These are phyloP conservation scores for Lithodes maja DNA, from an alignment of 2,888 invertebrate genomes.

Conservation along the genomic window DNA sequence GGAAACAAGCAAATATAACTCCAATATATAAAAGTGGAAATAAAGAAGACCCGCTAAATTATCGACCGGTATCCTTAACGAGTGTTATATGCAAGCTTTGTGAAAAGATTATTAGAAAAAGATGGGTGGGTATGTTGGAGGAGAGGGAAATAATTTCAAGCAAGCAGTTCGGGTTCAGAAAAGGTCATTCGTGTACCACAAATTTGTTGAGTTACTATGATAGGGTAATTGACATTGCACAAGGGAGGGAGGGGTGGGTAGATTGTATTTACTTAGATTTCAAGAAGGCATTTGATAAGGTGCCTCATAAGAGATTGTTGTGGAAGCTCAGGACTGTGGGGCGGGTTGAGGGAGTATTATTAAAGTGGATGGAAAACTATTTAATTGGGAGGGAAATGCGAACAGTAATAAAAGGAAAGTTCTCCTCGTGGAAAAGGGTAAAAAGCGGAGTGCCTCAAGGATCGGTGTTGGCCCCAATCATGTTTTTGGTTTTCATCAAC, in stretches of 20 bases:
- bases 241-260: not conserved
- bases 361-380: not conserved
- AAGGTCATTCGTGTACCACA: not conserved
- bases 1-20: too few species aligned
- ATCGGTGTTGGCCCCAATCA: too few species aligned
- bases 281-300: not conserved
- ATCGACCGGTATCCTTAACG: not conserved
- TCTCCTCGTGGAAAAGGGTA: too few species aligned
- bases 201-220: not conserved
- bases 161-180: not conserved
- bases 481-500: too few species aligned
- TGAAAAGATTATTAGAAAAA: not conserved
- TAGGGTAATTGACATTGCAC: not conserved
- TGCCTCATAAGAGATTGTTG: not conserved
- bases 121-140: not conserved
- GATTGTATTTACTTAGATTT: not conserved
- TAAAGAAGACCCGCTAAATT: too few species aligned
- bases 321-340: not conserved
- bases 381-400: too few species aligned
- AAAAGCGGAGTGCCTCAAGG: too few species aligned
- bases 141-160: not conserved
- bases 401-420: too few species aligned
- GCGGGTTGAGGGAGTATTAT: not conserved
- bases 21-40: too few species aligned
- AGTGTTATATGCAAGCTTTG: not conserved